Evolutionary conservation across 2,888 invertebrate species (phyloP).

Genomic region (Brachypalpus laphriformis): DNA sequence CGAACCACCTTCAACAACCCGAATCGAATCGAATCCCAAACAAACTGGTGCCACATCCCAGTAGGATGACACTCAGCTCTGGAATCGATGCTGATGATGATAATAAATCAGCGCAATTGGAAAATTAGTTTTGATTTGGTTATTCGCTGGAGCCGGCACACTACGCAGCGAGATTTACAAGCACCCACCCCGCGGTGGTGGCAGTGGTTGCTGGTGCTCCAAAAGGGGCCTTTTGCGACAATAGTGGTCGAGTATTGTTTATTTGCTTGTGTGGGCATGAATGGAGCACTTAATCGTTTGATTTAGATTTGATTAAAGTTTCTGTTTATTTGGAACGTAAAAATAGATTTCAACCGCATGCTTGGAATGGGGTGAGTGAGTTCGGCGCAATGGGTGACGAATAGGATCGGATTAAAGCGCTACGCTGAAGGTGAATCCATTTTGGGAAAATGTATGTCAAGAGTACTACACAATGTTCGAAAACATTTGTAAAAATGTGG

Average conservation of each 20-base stretch:
- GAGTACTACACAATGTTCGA: conserved; percentile 8
- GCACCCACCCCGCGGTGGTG: not conserved
- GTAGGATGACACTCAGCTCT: conserved; percentile 5
- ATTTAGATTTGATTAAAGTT: conserved; percentile 54
- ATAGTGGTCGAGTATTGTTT: conserved; percentile 2
- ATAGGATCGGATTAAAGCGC: not conserved
- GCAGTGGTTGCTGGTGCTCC: not conserved
- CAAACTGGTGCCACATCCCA: conserved; percentile 50
- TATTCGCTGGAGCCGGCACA: not conserved
- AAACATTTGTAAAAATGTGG: not conserved
- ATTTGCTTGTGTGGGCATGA: conserved; percentile 22
- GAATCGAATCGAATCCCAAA: conserved; percentile 42
- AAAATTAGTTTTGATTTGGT: conserved; percentile 69
- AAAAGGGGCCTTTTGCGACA: not conserved
- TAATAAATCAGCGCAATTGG: conserved; percentile 70
- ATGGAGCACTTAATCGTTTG: conserved; percentile 49
- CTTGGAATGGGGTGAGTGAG: not conserved
- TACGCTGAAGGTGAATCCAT: not conserved
- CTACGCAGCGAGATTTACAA: conserved; percentile 21
- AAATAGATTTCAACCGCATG: conserved; percentile 5
- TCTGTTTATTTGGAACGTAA: conserved; percentile 34
- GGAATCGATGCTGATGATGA: conserved; percentile 35
- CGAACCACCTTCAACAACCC: conserved; percentile 15
- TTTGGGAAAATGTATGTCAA: conserved; percentile 28
- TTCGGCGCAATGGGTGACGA: not conserved